Evolutionary conservation across 2,888 invertebrate genomes (phyloP), one percentile per base, ranked within the genome.

Genomic region (Labia minor): DNA sequence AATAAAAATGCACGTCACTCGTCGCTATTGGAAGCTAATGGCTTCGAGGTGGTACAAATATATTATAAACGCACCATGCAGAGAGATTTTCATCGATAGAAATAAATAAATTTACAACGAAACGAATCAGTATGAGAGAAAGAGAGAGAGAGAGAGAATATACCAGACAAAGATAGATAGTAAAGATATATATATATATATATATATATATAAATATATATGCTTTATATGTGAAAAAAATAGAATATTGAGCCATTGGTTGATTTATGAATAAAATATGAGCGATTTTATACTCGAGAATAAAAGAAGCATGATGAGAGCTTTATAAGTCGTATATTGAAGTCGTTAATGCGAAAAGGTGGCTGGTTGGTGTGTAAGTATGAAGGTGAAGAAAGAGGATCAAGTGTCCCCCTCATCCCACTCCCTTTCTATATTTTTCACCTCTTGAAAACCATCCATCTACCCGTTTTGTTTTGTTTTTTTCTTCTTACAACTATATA

Each of bases 71-170:
- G 3, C 49, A 16, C 49, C 49, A 49, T 49, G n/a, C 49, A 49
- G 49, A 49, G 49, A 49, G 49, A 49, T 49, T 49, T 49, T 49
- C 49, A 49, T 49, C 49, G 49, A n/a, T 49, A 49, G 49, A 49
- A 49, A 49, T 49, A 49, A 49, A 49, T 49, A 49, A 49, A 49
- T 49, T 14, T 49, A 49, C 49, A 49, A 49, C 49, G 49, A 49
- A 49, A 6, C 26, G 26, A 26, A 26, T 26, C 26, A 26, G 26
- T 6, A 26, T 26, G 49, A 49, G 49, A 49, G 49, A 49, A 16
- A 49, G 14, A 14, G n/a, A 49, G 49, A 49, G 14, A 49, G 49
- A 49, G n/a, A 4, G 14, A 16, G 14, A 11, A 11, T 33, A 33
- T 8, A 11, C 33, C 33, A 33, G n/a, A n/a, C n/a, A n/a, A n/a